Evolutionary conservation across 1,140 invertebrate genomes (phyloP), one percentile per base, ranked within the genome.

Genomic region (Diabrotica undecimpunctata): DNA sequence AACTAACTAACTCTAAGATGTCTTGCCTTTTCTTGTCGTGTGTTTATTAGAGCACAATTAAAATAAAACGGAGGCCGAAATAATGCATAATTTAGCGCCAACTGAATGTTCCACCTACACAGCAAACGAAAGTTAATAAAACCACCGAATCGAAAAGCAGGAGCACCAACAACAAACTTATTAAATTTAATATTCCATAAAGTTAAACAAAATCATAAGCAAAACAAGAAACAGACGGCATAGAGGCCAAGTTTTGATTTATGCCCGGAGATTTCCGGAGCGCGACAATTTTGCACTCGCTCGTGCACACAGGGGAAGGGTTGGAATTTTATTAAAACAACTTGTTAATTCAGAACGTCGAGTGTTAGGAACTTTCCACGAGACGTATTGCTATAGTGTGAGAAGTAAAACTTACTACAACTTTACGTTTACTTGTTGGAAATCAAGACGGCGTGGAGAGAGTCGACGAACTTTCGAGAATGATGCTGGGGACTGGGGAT

Each of bases 301-400:
- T 46, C 41, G 52, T 52, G 64, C 66, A 56, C 67, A 66, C 66
- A 61, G 50, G 68, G 66, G 69, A 72, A 71, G 72, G 69, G 66
- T 70, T 70, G 74, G 68, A 46, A 74, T 78, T 78, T 76, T 77
- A 78, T 77, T 78, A 78, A 76, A 76, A 77, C 76, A 77, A 76
- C 76, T 76, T 78, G 76, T 78, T 78, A 78, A 78, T 77, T 76
- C 76, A 74, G 68, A 73, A 69, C 69, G 75, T 75, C 70, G 69
- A 71, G 64, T 72, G 73, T 75, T 72, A 60, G 68, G 70, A 77
- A 75, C 65, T 76, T 73, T 67, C 62, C 56, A 54, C 9, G 55
- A 64, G 62, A 64, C 62, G 55, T 58, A 64, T 64, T 64, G 62
- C 62, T 50, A 56, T 62, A 62, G 61, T 62, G 54, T 41, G 54